phyloP scores from a whole-genome alignment of 92 coral and sea anemone species.

The Pocillopora grandis region DNA sequence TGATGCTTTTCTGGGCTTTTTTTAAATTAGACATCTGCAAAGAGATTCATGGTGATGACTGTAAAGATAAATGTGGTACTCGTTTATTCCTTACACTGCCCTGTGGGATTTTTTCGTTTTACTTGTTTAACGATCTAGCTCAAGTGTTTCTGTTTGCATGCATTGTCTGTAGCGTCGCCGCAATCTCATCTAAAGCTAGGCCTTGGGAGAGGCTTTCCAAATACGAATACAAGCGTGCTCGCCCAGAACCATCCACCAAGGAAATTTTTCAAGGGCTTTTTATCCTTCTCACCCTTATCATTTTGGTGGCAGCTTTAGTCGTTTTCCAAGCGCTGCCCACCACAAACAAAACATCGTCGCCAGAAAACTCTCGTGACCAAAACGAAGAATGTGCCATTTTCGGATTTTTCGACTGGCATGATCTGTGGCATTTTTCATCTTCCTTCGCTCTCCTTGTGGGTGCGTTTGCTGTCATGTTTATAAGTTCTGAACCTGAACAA shows the following conservation, averaged over 20 bases:
- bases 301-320: background rate
- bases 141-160: background rate
- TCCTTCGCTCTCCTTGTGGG: slow-evolving; percentile 78
- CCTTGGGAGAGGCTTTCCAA: too few species aligned
- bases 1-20: background rate
- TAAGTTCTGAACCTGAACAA: slow-evolving; percentile 1
- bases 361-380: background rate
- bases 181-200: background rate
- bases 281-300: slow-evolving; percentile 17
- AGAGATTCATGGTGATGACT: too few species aligned
- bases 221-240: too few species aligned
- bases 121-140: too few species aligned
- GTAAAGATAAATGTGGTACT: too few species aligned
- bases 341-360: background rate
- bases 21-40: background rate
- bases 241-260: too few species aligned
- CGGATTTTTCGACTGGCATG: slow-evolving; percentile 24
- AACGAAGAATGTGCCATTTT: background rate
- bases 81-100: too few species aligned
- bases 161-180: too few species aligned
- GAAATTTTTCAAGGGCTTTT: too few species aligned
- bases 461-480: slow-evolving; percentile 66
- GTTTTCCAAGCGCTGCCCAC: background rate
- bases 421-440: slow-evolving; percentile 83
- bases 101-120: too few species aligned